A percentile compares a stretch with the other conserved stretches of the same genome.
These are phyloP conservation scores for Orientallactaga sibirica DNA, from an alignment of 2,797 vertebrate species.

Conservation along the genomic window DNA sequence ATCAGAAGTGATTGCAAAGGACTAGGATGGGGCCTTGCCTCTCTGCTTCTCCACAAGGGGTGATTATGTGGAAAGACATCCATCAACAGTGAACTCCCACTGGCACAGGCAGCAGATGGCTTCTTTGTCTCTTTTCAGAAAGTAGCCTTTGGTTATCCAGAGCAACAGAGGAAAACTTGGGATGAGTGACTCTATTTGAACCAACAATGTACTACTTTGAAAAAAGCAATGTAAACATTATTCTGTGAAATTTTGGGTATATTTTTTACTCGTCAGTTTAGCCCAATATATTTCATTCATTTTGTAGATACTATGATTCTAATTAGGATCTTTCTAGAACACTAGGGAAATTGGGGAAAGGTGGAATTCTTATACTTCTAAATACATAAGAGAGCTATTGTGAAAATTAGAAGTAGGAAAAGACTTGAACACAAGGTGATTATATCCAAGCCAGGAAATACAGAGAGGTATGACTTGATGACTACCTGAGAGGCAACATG, in stretches of 20 bases:
- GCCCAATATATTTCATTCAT: too few species aligned
- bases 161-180: too few species aligned
- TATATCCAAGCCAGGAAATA: not conserved
- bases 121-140: slow-evolving; percentile 33
- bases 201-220: too few species aligned
- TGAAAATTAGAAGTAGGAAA: not conserved
- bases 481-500: not conserved
- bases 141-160: not conserved
- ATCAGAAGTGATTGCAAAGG: not conserved
- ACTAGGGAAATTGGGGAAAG: not conserved
- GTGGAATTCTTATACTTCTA: not conserved
- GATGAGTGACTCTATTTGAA: too few species aligned
- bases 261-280: not conserved
- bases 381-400: not conserved
- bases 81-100: not conserved
- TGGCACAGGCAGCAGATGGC: not conserved
- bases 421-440: not conserved
- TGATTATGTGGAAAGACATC: slow-evolving; percentile 38
- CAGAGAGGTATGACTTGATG: too few species aligned
- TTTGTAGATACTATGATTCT: too few species aligned
- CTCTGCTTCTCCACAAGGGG: not conserved
- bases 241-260: not conserved
- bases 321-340: too few species aligned
- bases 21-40: not conserved
- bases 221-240: too few species aligned